These are phyloP conservation scores for Knipowitschia caucasica DNA, from an alignment of 2,797 vertebrate genomes.

Conservation along the genomic window DNA sequence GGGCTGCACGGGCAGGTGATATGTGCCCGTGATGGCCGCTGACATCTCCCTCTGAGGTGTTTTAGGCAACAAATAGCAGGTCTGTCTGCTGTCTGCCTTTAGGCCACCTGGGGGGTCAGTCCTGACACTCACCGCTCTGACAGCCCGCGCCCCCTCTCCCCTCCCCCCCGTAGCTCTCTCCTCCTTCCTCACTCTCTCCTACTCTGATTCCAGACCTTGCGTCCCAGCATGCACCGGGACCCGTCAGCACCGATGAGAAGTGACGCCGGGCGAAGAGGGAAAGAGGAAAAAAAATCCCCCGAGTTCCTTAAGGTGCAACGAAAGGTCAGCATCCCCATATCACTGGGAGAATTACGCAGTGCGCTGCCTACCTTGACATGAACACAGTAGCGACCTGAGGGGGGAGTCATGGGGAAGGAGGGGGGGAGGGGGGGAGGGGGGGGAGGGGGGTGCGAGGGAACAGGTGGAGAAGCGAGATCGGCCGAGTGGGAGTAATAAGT, in stretches of 20 bases:
- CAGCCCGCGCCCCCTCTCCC: constrained; percentile 34
- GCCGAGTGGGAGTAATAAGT: constrained; percentile 62
- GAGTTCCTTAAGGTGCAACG: constrained; percentile 66
- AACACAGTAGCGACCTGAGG: constrained; percentile 43
- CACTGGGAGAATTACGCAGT: constrained; percentile 71
- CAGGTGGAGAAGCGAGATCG: constrained; percentile 62
- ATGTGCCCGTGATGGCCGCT: constrained; percentile 47
- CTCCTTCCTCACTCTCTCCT: neutral
- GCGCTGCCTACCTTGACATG: constrained; percentile 49
- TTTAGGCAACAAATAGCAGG: constrained; percentile 69
- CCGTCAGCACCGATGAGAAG: constrained; percentile 65
- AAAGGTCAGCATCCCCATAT: constrained; percentile 68
- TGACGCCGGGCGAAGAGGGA: constrained; percentile 32
- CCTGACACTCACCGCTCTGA: constrained; percentile 57
- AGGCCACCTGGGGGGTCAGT: constrained; percentile 59
- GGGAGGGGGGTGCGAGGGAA: constrained; percentile 30
- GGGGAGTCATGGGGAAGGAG: constrained; percentile 27
- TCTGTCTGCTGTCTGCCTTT: constrained; percentile 69
- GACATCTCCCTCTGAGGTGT: constrained; percentile 70
- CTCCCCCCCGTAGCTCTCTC: neutral
- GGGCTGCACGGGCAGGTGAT: constrained; percentile 43
- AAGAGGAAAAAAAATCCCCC: constrained; percentile 57
- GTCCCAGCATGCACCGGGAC: constrained; percentile 56
- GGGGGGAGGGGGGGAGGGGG: constrained; percentile 27
- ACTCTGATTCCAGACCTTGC: constrained; percentile 26